Base-by-base conservation (phyloP, 2,888 invertebrate species). In the Mythimna lalbum region DNA sequence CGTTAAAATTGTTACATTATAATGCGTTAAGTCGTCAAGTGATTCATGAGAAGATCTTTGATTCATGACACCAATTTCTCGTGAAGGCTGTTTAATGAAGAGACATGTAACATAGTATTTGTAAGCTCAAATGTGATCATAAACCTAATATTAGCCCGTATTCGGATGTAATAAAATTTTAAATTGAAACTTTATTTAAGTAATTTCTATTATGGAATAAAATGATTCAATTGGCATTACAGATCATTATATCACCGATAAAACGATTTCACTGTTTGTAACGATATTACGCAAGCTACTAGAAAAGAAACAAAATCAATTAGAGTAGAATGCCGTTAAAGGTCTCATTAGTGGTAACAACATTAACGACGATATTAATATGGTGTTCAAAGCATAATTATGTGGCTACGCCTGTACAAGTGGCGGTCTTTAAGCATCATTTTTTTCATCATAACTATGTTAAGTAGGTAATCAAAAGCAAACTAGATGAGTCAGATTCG, bases 401-500 rank as follows among this genome's bases (percentile, higher is more conserved):
- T 87, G 87, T 78, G 70, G 83, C 85, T 83, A 72, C 49, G 49
- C 49, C 81, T 82, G 73, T 74, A 69, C 56, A 76, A 71, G 67
- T 66, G 66, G 57, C 75, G 71, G 53, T 66, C 66, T 70, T 59
- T 27, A 21, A 63, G 52, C 81, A 85, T 85, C 85, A 83, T 84
- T 81, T 87, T n/a, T 87, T 84, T 82, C 83, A 87, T 85, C 76
- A 82, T 62, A 69, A 67, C 59, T 69, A 67, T 76, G 71, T 88
- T 91, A 85, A 80, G 87, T 91, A 85, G 80, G 87, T 86, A 91
- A 90, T 84, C 69, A 62, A 73, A 73, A 78, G 73, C 76, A 73
- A 74, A 81, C 73, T 79, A 85, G 84, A 85, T 85, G 86, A 84
- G 73, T 82, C 78, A 79, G 78, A 78, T 85, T 86, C 76, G 63